Evolutionary conservation across 2,888 invertebrate species (phyloP), one percentile per base, ranked within the genome.

Genomic region (Hypolimnas misippus): DNA sequence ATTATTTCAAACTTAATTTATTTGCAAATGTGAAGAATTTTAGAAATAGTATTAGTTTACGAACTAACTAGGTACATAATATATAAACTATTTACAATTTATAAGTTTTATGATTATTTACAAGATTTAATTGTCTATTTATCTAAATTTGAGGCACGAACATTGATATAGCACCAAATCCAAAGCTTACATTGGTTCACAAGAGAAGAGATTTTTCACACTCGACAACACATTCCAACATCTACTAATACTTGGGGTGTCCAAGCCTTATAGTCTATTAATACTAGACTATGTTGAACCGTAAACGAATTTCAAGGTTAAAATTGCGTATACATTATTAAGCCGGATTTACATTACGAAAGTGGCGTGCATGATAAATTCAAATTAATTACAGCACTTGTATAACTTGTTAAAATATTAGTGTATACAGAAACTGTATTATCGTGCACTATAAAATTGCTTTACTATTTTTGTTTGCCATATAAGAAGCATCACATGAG

Each of bases 151-250:
- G 87, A 90, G 90, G 90, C 90, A 90, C 90, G 76, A 86, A 89
- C 90, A 90, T 84, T 89, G 77, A 76, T 77, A 82, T 89, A 90
- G 90, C 90, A 90, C 90, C 90, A 81, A 74, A 73, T 75, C 69
- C 65, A 76, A 75, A 76, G 75, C 72, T 75, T 70, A 75, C 73
- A 70, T 67, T 75, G 70, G 70, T 59, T 35, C 31, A 59, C 21
- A 40, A n/a, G 12, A 54, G 3, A 8, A 29, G 17, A 10, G 17
- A 16, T 17, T n/a, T 46, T 46, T 21, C 19, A 44, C 17, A 21
- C 0, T 14, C 14, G 7, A 40, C 12, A n/a, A 46, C 5, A 46
- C n/a, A n/a, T 46, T 21, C 12, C 44, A 21, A 46, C 12, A 46
- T 46, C 14, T 38, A 38, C 3, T 42, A 42, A 8, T 7, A 17